A percentile compares a stretch with the other conserved stretches of the same genome.
Evolutionary conservation across 2,113 vertebrate genomes (phyloP).

Genomic region (Ammospiza caudacuta): DNA sequence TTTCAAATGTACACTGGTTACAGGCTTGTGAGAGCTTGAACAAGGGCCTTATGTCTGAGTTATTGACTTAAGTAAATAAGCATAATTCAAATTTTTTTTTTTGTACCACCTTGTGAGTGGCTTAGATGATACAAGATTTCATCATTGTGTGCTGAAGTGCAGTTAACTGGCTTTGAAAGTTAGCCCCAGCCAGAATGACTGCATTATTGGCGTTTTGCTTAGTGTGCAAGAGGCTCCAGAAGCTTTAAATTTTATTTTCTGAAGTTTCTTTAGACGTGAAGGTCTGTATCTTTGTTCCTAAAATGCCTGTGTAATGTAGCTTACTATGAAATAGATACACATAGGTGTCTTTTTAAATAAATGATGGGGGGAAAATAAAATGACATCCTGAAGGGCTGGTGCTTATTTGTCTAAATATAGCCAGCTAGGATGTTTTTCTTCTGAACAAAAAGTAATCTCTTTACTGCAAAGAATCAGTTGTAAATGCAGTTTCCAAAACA

Average conservation of each 20-base stretch:
- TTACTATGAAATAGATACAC: not conserved
- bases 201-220: not conserved
- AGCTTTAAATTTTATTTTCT: not conserved
- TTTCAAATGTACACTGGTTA: not conserved
- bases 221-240: not conserved
- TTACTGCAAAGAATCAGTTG: not conserved
- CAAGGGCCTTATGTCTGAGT: not conserved
- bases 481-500: not conserved
- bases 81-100: not conserved
- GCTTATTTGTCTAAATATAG: not conserved
- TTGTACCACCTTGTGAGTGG: not conserved
- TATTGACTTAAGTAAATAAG: not conserved
- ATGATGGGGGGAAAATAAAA: not conserved
- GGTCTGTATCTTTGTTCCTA: not conserved
- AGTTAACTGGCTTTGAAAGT: not conserved
- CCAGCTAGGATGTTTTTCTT: not conserved
- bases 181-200: not conserved
- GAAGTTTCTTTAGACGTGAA: not conserved
- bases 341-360: not conserved
- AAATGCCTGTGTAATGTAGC: not conserved
- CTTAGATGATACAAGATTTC: not conserved
- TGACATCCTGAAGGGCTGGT: not conserved
- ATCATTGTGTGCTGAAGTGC: not conserved
- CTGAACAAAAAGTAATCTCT: not conserved
- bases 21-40: not conserved